Conservation (phyloP, 2,888 invertebrate genomes). For the Baronia brevicornis region DNA sequence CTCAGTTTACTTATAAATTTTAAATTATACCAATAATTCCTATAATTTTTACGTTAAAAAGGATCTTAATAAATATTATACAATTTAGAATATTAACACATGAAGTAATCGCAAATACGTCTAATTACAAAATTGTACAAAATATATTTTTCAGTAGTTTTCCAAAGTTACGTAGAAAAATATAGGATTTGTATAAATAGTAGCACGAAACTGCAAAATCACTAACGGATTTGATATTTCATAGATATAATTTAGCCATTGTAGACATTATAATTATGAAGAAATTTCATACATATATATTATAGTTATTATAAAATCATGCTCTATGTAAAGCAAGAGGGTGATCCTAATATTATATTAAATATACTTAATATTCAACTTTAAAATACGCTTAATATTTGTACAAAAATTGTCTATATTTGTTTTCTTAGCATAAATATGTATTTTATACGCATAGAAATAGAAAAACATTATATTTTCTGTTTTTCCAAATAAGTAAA, state of each 20-base stretch:
- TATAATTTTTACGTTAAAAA: no score
- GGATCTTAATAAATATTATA: no score
- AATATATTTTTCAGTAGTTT: constrained; percentile 5
- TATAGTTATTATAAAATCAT: constrained; percentile 22
- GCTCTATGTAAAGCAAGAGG: no score
- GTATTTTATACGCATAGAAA: no score
- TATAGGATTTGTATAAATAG: constrained; percentile 15
- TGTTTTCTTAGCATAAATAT: no score
- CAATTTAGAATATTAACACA: no score
- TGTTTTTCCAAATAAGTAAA: no score
- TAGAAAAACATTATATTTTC: no score
- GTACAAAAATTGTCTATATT: constrained; percentile 43
- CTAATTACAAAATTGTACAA: no score
- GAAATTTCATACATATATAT: constrained; percentile 50
- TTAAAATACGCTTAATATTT: constrained; percentile 50
- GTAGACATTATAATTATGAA: constrained; percentile 34
- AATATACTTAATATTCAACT: constrained; percentile 24
- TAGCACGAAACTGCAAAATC: constrained; percentile 57
- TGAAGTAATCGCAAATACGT: no score
- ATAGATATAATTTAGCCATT: constrained; percentile 10
- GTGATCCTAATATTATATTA: no score
- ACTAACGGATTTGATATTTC: constrained; percentile 68
- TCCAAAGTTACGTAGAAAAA: constrained; percentile 4
- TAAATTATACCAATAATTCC: constrained; percentile 5
- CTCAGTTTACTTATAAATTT: constrained; percentile 1